Conservation (phyloP, 2,113 vertebrate genomes). For the Lampris megalopsis region DNA sequence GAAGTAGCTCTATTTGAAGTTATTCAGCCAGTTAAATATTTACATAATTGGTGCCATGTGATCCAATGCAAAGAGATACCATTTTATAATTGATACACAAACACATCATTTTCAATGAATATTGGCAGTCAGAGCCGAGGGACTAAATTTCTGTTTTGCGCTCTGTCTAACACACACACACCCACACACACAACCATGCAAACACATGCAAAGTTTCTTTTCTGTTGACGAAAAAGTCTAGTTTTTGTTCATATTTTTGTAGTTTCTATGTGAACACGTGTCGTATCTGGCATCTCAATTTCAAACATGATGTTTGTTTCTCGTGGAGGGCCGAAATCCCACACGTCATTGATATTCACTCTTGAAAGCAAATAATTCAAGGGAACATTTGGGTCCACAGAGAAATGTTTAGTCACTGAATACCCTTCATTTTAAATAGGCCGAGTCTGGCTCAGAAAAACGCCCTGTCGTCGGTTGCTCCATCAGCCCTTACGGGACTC, state of each 20-base stretch:
- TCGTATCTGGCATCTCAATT: conserved; percentile 65
- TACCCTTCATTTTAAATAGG: conserved; percentile 52
- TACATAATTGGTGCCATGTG: neutral
- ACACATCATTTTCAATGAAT: neutral
- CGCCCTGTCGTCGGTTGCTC: conserved; percentile 20
- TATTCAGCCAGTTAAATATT: conserved; percentile 19
- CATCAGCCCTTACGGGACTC: conserved; percentile 31
- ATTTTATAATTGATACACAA: conserved; percentile 11
- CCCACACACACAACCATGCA: conserved; percentile 17
- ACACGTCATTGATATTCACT: conserved; percentile 74
- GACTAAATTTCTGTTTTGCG: conserved; percentile 15
- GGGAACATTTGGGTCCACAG: conserved; percentile 63
- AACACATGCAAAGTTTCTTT: neutral
- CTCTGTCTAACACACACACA: too few species aligned
- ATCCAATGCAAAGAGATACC: conserved; percentile 10
- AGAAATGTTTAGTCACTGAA: conserved; percentile 59
- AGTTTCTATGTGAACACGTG: conserved; percentile 13
- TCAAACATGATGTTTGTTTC: conserved; percentile 74
- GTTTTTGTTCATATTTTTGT: neutral
- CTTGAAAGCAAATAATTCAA: conserved; percentile 76
- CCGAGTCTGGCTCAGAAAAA: conserved; percentile 34
- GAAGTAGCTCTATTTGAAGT: neutral
- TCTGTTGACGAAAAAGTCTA: conserved; percentile 4
- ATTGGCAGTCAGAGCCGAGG: neutral
- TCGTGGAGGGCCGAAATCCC: conserved; percentile 62